Conservation (phyloP, 2,797 vertebrate genomes). For the Acanthiza pusilla region DNA sequence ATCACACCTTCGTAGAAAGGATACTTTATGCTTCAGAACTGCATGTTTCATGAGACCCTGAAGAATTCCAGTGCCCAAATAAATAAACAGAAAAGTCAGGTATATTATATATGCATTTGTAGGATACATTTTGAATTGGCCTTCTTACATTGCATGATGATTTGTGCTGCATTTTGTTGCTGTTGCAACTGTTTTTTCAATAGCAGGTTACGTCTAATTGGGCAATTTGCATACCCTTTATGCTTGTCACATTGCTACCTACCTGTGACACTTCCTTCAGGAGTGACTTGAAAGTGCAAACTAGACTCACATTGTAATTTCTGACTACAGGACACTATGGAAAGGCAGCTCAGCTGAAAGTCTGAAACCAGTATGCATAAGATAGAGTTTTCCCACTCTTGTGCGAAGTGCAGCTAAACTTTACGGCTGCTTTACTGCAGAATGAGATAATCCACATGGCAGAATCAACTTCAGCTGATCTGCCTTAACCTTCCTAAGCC, state of each 20-base stretch:
- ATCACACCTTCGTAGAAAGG: not conserved
- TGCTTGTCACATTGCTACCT: constrained; percentile 13
- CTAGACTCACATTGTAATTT: not conserved
- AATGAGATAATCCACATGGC: not conserved
- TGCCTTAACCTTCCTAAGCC: not conserved
- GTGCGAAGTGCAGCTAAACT: not conserved
- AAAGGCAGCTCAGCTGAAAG: not conserved
- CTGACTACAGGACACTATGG: not conserved
- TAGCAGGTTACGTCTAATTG: constrained; percentile 35
- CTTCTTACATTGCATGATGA: not conserved
- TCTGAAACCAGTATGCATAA: not conserved
- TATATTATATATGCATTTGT: constrained; percentile 52
- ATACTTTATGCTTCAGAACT: constrained; percentile 53
- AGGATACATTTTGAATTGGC: constrained; percentile 48
- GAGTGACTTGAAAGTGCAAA: constrained; percentile 24
- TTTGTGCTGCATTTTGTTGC: constrained; percentile 48
- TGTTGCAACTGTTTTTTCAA: constrained; percentile 33
- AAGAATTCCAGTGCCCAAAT: constrained; percentile 37
- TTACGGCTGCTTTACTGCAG: not conserved
- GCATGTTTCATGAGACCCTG: constrained; percentile 48
- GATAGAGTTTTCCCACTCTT: not conserved
- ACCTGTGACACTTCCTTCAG: constrained; percentile 21
- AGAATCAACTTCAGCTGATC: not conserved
- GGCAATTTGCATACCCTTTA: constrained; percentile 53
- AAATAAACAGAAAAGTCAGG: constrained; percentile 53